Evolutionary conservation across 2,113 vertebrate genomes (phyloP).

Genomic region (Syngnathus floridae): DNA sequence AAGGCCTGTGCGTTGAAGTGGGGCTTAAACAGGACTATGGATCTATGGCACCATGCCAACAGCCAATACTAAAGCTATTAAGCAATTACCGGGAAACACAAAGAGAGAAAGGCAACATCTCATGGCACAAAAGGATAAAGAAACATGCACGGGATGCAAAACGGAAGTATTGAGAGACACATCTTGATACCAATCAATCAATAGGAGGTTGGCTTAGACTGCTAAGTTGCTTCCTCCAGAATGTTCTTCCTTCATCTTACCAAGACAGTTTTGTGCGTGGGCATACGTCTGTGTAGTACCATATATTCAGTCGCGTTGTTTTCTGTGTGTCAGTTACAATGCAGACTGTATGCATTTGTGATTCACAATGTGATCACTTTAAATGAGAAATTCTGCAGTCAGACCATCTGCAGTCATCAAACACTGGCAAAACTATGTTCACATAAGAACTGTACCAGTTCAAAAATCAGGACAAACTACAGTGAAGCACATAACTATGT

Average conservation of each 20-base stretch:
- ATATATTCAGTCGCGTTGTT: background rate
- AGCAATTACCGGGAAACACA: slow-evolving; percentile 62
- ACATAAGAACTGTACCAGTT: background rate
- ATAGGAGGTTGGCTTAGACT: background rate
- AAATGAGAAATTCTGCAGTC: background rate
- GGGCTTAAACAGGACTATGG: slow-evolving; percentile 43
- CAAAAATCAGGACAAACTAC: background rate
- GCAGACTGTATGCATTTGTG: background rate
- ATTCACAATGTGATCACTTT: background rate
- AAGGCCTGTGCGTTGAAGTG: slow-evolving; percentile 13
- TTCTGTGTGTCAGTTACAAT: background rate
- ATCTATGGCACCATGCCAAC: slow-evolving; percentile 48
- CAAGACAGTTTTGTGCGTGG: background rate
- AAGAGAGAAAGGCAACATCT: slow-evolving; percentile 26
- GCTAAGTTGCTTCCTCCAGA: background rate
- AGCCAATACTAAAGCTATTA: slow-evolving; percentile 57
- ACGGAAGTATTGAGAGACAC: background rate
- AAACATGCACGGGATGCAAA: background rate
- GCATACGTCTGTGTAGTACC: background rate
- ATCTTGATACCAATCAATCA: background rate
- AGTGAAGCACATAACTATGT: background rate
- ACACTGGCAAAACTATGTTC: background rate
- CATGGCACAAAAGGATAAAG: slow-evolving; percentile 26
- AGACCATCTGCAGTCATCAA: background rate
- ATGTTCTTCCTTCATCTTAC: background rate